Evolutionary conservation across 2,797 vertebrate species (phyloP), one percentile per base, ranked within the genome.

Genomic region (Jordanella pulchra): DNA sequence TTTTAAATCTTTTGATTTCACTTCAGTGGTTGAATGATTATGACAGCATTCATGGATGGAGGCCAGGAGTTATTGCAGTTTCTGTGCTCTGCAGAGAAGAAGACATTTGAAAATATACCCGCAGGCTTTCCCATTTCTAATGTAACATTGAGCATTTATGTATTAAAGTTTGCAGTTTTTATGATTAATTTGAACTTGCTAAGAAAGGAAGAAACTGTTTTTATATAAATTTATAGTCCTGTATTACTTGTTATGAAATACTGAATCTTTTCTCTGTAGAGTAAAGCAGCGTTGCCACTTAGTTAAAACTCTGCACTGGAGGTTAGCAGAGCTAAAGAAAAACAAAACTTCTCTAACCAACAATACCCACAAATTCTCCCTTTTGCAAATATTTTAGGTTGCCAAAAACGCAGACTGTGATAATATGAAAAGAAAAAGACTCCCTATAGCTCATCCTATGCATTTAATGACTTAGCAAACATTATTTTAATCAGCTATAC

Each of bases 1-100:
- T 25, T 44, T 44, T 13, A 63, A 63, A 42, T 25, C 35, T 42
- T 75, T 64, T 21, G 27, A 65, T 81, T 80, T 65, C 67, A 47
- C 53, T 30, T 56, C 23, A 30, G 30, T n/a, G 27, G 53, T 27
- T 25, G 25, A 54, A n/a, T 54, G 53, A 54, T 14, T 54, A 25
- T n/a, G 35, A 42, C 39, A 17, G 39, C 42, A 13, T 39, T 39
- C 39, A 32, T 61, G 58, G 58, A 39, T 39, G 58, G 11, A 11
- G n/a, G 58, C 13, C 58, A 61, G 11, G 23, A 39, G 58, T n/a
- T 17, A 5, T 21, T 12, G 1, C 17, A 60, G 3, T 35, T n/a
- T n/a, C 10, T 39, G 18, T 7, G 18, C 32, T 48, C 12, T 47
- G 11, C 3, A 1, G 28, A 60, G 30, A 23, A 56, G 15, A 56